Conservation (phyloP, 92 coral and sea anemone species). For the Plumapathes pennacea region DNA sequence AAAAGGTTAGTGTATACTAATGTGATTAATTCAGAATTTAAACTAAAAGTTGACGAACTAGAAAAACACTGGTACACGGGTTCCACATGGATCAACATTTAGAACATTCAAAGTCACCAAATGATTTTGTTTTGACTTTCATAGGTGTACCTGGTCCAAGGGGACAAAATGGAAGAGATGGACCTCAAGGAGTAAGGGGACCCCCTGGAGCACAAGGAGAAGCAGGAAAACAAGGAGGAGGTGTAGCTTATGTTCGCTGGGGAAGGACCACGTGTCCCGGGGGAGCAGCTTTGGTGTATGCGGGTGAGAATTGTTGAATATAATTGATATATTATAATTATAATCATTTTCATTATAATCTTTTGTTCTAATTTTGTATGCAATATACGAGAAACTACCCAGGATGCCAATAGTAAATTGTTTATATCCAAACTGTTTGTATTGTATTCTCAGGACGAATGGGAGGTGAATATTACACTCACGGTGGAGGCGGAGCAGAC, state of each 20-base stretch:
- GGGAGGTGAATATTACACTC: conserved; percentile 26
- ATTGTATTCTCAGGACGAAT: conserved; percentile 17
- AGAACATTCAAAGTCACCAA: neutral
- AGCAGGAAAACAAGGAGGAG: conserved; percentile 6
- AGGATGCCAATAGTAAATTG: too few species aligned
- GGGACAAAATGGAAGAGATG: conserved; percentile 12
- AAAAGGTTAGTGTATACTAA: too few species aligned
- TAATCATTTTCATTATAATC: too few species aligned
- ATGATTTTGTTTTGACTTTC: neutral
- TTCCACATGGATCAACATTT: too few species aligned
- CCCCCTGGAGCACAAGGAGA: conserved; percentile 11
- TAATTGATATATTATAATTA: neutral
- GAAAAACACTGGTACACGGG: too few species aligned
- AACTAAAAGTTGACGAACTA: too few species aligned
- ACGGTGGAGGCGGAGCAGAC: conserved; percentile 44
- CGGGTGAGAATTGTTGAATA: neutral
- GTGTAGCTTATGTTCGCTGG: conserved; percentile 19
- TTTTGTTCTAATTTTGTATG: too few species aligned
- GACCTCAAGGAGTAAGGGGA: conserved; percentile 7
- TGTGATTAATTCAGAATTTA: too few species aligned
- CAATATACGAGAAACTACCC: too few species aligned
- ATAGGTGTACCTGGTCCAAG: neutral
- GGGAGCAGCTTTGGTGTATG: conserved; percentile 10
- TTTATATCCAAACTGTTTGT: too few species aligned
- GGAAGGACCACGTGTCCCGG: conserved; percentile 21